Percentiles rank a stretch among this genome's conserved stretches.
Conservation (phyloP, 2,797 vertebrate species). For the Phoebastria nigripes region DNA sequence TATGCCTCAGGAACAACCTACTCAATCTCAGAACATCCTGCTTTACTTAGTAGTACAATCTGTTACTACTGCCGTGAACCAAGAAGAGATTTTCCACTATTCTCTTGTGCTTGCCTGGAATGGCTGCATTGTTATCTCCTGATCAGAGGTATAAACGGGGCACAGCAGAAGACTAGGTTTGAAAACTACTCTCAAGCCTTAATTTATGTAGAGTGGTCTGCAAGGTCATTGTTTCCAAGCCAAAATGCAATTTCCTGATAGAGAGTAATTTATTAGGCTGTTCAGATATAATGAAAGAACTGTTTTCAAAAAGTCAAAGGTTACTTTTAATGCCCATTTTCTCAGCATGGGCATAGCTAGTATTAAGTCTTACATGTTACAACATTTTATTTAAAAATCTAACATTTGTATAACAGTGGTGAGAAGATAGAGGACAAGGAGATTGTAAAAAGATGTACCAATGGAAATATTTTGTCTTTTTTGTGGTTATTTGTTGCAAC, state of each 20-base stretch:
- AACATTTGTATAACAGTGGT: not conserved
- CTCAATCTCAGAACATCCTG: not conserved
- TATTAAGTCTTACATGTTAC: not conserved
- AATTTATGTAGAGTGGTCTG: constrained; percentile 12
- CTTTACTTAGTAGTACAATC: not conserved
- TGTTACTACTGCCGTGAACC: not conserved
- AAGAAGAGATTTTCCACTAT: not conserved
- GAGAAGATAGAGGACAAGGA: not conserved
- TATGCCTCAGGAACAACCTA: not conserved
- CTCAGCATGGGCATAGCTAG: not conserved
- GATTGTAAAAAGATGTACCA: not conserved
- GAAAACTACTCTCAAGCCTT: not conserved
- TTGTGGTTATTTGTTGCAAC: not conserved
- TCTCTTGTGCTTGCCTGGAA: not conserved
- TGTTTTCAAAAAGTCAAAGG: not conserved
- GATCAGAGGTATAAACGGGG: constrained; percentile 22
- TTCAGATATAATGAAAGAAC: constrained; percentile 1
- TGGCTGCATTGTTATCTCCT: not conserved
- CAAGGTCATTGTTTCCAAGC: constrained; percentile 25
- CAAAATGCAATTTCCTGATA: constrained; percentile 28
- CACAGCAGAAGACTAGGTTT: not conserved
- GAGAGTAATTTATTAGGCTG: constrained; percentile 19
- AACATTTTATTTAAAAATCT: not conserved
- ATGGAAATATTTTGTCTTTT: not conserved
- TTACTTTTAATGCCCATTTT: constrained; percentile 15